phyloP scores from a whole-genome alignment of 2,113 vertebrate species.

The Thryonomys swinderianus region DNA sequence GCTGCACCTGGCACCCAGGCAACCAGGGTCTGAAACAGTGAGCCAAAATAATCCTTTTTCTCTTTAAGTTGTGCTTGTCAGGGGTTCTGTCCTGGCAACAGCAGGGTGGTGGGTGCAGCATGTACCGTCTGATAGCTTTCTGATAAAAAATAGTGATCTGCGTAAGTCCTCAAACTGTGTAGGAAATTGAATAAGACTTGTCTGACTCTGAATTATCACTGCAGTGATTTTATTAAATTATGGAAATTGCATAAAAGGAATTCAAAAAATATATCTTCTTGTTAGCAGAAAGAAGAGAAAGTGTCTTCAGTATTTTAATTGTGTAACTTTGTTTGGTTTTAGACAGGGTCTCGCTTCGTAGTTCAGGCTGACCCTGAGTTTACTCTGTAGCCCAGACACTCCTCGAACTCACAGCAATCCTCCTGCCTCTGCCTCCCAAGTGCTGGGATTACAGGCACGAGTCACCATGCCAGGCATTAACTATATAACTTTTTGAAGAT shows the following conservation, averaged over 20 bases:
- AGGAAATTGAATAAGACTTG: neutral
- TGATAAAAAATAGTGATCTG: neutral
- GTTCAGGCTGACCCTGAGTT: too few relatives aligned
- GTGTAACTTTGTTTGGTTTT: too few relatives aligned
- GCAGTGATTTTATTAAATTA: neutral
- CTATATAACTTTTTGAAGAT: neutral
- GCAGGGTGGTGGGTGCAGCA: neutral
- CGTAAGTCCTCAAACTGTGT: neutral
- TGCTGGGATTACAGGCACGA: too few relatives aligned
- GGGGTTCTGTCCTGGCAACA: neutral
- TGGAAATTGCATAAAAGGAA: neutral
- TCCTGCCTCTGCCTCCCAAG: too few relatives aligned
- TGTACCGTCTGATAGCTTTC: constrained; percentile 4
- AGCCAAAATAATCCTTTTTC: neutral
- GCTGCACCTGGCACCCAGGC: neutral
- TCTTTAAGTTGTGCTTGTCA: neutral
- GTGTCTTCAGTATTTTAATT: neutral
- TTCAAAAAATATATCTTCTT: neutral
- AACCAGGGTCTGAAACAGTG: neutral
- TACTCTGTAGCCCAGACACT: too few relatives aligned
- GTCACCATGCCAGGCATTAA: too few relatives aligned
- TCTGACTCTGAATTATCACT: constrained; percentile 29
- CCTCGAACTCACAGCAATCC: too few relatives aligned
- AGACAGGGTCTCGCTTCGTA: too few relatives aligned
- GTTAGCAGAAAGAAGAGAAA: neutral